These are phyloP conservation scores for Xerus rutilus DNA, from an alignment of 2,797 vertebrate species.

Conservation along the genomic window DNA sequence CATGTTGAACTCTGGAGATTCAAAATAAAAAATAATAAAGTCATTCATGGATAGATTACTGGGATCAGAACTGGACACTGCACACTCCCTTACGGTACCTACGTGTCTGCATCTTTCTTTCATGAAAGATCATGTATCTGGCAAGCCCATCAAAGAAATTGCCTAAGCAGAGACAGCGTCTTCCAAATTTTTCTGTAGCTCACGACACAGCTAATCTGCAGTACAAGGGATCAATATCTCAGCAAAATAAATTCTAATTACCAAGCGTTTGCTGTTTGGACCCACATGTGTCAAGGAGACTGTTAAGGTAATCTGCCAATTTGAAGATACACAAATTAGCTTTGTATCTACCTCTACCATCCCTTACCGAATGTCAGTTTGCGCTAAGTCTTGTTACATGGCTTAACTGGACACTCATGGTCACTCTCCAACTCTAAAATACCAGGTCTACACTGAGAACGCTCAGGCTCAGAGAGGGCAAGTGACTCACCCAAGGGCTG, in stretches of 20 bases:
- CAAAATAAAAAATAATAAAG: not conserved
- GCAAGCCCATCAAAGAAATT: not conserved
- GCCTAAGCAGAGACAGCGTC: not conserved
- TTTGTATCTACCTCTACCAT: not conserved
- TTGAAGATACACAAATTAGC: not conserved
- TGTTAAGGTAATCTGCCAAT: not conserved
- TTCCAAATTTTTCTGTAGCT: not conserved
- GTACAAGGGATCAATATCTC: not conserved
- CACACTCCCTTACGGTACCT: not conserved
- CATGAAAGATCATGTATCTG: not conserved
- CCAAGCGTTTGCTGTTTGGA: not conserved
- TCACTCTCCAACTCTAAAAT: not conserved
- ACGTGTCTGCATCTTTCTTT: slow-evolving; percentile 8
- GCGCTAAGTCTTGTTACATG: not conserved
- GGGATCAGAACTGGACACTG: slow-evolving; percentile 13
- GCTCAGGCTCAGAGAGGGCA: not conserved
- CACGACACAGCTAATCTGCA: not conserved
- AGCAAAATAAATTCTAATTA: slow-evolving; percentile 44
- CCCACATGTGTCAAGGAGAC: not conserved
- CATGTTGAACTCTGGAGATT: slow-evolving; percentile 17
- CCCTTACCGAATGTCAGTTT: not conserved
- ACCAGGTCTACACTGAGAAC: not conserved
- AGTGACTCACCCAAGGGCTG: not conserved
- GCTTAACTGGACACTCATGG: not conserved
- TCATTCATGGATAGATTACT: not conserved